Evolutionary conservation across 2,113 vertebrate genomes (phyloP).

Genomic region (Catagonus wagneri): DNA sequence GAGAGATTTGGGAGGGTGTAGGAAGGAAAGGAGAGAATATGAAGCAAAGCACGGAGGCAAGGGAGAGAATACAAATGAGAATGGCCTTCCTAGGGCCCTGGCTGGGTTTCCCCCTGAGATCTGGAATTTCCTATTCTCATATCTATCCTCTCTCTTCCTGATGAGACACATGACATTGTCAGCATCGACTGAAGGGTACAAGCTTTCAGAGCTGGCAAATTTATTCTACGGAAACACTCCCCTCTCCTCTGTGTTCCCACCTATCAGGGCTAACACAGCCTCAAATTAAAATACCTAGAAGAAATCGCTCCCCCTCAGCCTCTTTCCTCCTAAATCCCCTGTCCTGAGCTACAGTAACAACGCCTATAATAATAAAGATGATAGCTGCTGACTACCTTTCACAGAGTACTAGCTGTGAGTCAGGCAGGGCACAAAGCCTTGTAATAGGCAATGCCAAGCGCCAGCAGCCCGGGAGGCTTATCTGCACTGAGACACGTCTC

Average conservation of each 20-base stretch:
- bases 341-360: background rate
- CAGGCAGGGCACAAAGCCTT: accelerated
- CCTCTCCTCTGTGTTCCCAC: background rate
- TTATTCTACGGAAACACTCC: background rate
- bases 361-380: background rate
- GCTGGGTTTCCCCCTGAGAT: background rate
- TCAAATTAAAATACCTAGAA: background rate
- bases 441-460: background rate
- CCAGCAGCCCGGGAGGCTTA: background rate
- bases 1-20: background rate
- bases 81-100: background rate
- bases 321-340: background rate
- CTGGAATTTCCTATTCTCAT: background rate
- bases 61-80: background rate
- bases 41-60: background rate
- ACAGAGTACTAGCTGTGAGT: background rate
- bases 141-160: background rate
- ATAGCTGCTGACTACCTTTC: background rate
- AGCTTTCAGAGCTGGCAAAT: background rate
- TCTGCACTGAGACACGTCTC: background rate
- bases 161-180: background rate
- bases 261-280: background rate
- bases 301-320: background rate
- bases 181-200: background rate
- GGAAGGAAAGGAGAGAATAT: background rate